Evolutionary conservation across 2,888 invertebrate species (phyloP), one percentile per base, ranked within the genome.

Genomic region (Xestia sexstrigata): DNA sequence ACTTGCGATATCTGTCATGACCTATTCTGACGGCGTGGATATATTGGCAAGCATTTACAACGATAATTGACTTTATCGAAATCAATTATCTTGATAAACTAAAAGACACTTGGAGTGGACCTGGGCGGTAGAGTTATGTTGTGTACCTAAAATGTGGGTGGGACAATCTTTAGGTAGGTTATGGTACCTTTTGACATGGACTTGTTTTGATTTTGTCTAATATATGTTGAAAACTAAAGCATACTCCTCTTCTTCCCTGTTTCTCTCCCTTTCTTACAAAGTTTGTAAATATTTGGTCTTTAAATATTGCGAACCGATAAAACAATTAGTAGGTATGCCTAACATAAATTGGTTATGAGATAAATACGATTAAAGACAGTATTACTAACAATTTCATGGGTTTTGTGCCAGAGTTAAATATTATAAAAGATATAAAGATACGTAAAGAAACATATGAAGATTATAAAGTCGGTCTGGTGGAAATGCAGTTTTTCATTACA

Each of bases 61-160:
- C 69, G 67, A 72, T 86, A 83, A 88, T 88, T 87, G 87, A 88
- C 87, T 74, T 78, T 86, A 86, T 84, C 87, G 66, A 72, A 65
- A 78, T 76, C 87, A 86, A 83, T 88, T 86, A 86, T 82, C 87
- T 77, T 68, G 84, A 81, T 86, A 83, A 88, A 79, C 72, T 74
- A 60, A 85, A 70, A 71, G 66, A 78, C 73, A 83, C 45, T 79
- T 70, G 42, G 74, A 79, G 73, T 74, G 70, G 63, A 78, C 70
- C 55, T 74, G 76, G 76, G 82, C 76, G 86, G 63, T 52, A 67
- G 66, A 70, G 60, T 81, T 60, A 72, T 73, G 30, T 47, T 60
- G 47, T 49, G 15, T 67, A 55, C 23, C 47, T 74, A 42, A 72
- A 82, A 47, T 73, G 67, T 68, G 67, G 83, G 83, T 62, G 86